Evolutionary conservation across 1,140 invertebrate genomes (phyloP), one percentile per base, ranked within the genome.

Genomic region (Plectus sambesii): DNA sequence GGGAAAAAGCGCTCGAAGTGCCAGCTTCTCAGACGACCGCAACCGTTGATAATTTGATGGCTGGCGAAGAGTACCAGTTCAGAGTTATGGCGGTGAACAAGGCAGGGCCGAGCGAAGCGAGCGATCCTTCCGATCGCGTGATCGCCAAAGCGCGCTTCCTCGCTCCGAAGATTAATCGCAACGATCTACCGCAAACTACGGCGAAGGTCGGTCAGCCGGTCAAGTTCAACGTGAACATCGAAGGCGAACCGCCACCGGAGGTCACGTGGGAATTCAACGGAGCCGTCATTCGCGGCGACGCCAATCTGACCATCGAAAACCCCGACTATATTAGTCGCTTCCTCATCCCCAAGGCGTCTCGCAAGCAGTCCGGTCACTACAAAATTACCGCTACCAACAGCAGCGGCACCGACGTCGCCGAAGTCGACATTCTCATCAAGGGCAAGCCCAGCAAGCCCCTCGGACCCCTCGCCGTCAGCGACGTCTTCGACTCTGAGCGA

Each of bases 81-180:
- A 76, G 92, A 45, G 79, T 98, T 2, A 79, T 86, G 58, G 90
- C 93, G 6, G 82, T 94, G 17, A 99, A 98, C 73, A 93, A 94
- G 74, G 90, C 88, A 40, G 93, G 94, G 36, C 79, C 76, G 3
- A 89, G 87, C 1, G 82, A 83, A 36, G 81, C 89, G n/a, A 94
- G 88, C 20, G 88, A 93, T 58, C 81, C 89, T 1, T 90, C 85
- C n/a, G 82, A 78, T 39, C 79, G 84, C 5, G 78, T 92, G 60
- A 77, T 87, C 47, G 84, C 84, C 33, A 90, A 74, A 44, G 71
- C 74, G 20, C 60, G 75, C 39, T 69, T 66, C 44, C 53, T 85
- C 0, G 80, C 87, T 48, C 88, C 89, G 1, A 84, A 82, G 67
- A 94, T 96, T 68, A 87, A 92, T 68, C 78, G 87, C 42, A 83